phyloP scores from a whole-genome alignment of 2,797 vertebrate genomes.

The Pitangus sulphuratus region DNA sequence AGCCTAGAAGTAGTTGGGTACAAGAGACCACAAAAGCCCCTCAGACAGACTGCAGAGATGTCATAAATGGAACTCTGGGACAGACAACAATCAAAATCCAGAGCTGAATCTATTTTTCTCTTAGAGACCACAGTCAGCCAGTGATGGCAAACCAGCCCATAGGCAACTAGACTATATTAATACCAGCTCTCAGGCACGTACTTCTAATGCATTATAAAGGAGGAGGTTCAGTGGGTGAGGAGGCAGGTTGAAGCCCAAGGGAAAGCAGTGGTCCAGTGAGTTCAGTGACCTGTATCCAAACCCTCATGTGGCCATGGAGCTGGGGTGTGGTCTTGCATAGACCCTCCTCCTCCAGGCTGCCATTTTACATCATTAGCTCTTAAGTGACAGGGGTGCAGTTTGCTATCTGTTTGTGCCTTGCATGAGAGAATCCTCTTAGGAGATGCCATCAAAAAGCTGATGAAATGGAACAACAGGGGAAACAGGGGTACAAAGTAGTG shows the following conservation, averaged over 20 bases:
- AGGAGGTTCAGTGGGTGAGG: neutral
- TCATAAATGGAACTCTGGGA: neutral
- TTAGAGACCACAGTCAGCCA: neutral
- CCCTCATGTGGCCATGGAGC: fast-evolving
- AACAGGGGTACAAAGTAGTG: neutral
- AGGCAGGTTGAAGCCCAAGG: neutral
- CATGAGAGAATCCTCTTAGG: neutral
- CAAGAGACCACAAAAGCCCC: neutral
- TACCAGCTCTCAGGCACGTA: fast-evolving
- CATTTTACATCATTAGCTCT: neutral
- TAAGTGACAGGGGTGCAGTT: neutral
- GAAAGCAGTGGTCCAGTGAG: neutral
- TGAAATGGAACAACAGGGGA: neutral
- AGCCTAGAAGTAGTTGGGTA: neutral
- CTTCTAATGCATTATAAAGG: neutral
- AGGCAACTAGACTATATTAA: neutral
- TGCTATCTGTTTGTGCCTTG: neutral
- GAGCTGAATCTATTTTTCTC: neutral
- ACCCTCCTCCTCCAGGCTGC: neutral
- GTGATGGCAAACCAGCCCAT: neutral
- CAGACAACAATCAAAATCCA: neutral
- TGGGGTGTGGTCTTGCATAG: neutral
- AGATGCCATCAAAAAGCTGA: neutral
- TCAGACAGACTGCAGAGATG: neutral
- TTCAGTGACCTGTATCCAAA: neutral